Evolutionary conservation across 2,797 vertebrate species (phyloP), one percentile per base, ranked within the genome.

Genomic region (Crocodylus rhombifer): DNA sequence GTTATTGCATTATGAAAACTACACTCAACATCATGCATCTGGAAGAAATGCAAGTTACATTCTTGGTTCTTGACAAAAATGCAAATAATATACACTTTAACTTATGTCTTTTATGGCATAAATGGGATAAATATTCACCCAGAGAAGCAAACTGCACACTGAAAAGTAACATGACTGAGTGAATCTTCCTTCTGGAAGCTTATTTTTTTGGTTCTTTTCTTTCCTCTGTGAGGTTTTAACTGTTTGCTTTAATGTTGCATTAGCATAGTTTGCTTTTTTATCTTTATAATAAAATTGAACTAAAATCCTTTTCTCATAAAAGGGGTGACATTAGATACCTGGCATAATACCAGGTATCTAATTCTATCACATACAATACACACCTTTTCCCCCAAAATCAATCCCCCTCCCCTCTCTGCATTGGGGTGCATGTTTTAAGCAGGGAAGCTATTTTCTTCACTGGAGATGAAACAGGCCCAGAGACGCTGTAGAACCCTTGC

Each of bases 91-190:
- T 67, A 9, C 3, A 0, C 28, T 23, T 89, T 61, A 85, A 80
- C 23, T 58, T 58, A 77, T 42, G 5, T 18, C 25, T 78, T 51
- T 82, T 75, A 51, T 79, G 30, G 23, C 30, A 7, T 16, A 63
- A 79, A 86, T 77, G 79, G 18, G 12, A 20, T 57, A 56, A 76
- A 57, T 10, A 89, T 65, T 89, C 13, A 82, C 6, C 10, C 1
- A 2, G 28, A 20, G 51, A 33, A 55, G 42, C 56, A 30, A 42
- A 14, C 5, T 62, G 25, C 9, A 57, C 0, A 0, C 12, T 63
- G 75, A 42, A 6, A 75, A 58, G 30, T 25, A 63, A 28, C 62
- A 75, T 6, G 57, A 23, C 67, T 26, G 62, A 33, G 57, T 21
- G 75, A 26, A 60, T 77, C 30, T 83, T 80, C 5, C 23, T 69